Evolutionary conservation across 2,797 vertebrate genomes (phyloP).

Genomic region (Brotula barbata): DNA sequence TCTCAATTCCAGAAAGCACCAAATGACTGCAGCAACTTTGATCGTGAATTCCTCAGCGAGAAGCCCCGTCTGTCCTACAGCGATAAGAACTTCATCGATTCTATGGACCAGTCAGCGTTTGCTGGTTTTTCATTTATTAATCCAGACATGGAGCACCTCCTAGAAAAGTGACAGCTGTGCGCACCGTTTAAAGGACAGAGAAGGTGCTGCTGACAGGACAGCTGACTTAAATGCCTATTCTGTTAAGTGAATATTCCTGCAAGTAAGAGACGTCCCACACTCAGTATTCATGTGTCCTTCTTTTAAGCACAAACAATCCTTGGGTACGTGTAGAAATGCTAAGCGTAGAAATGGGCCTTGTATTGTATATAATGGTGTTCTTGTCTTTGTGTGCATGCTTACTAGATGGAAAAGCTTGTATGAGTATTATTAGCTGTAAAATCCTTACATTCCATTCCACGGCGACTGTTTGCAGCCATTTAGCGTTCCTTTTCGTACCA

Average conservation of each 20-base stretch:
- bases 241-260: conserved; percentile 37
- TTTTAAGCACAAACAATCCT: conserved; percentile 49
- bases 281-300: conserved; percentile 60
- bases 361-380: conserved; percentile 65
- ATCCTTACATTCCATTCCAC: conserved; percentile 49
- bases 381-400: conserved; percentile 70
- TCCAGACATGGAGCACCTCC: conserved; percentile 87
- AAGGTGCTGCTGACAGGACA: conserved; percentile 39
- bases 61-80: conserved; percentile 92
- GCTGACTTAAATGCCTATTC: conserved; percentile 15
- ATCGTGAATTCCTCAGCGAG: conserved; percentile 95
- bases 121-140: conserved; percentile 95
- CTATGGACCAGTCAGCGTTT: conserved; percentile 96
- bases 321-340: conserved; percentile 56
- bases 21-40: conserved; percentile 96
- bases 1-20: conserved; percentile 84
- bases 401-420: conserved; percentile 47
- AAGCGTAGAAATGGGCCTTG: conserved; percentile 49
- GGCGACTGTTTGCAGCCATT: conserved; percentile 38
- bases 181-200: not conserved
- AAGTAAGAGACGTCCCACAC: conserved; percentile 39
- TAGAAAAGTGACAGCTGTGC: conserved; percentile 81
- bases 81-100: conserved; percentile 97
- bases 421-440: conserved; percentile 53
- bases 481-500: conserved; percentile 26